These are phyloP conservation scores for Argyrosomus regius DNA, from an alignment of 2,797 vertebrate genomes.

Conservation along the genomic window DNA sequence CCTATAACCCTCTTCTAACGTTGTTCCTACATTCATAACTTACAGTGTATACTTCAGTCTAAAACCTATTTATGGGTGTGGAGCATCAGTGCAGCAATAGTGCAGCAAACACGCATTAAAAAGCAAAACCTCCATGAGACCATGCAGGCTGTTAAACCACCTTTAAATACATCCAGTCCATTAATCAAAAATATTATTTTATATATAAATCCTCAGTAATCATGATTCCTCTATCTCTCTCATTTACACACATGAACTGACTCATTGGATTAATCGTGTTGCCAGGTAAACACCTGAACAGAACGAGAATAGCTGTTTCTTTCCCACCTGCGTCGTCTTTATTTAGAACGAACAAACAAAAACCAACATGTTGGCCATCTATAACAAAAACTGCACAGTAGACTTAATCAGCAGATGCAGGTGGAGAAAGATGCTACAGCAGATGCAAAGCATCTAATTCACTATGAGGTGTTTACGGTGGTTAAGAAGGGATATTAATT, in stretches of 20 bases:
- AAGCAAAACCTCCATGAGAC: not conserved
- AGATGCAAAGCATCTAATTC: not conserved
- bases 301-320: not conserved
- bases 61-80: constrained; percentile 4
- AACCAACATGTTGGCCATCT: not conserved
- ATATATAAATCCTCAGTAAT: not conserved
- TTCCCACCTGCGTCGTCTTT: constrained; percentile 25
- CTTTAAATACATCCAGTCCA: not conserved
- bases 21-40: not conserved
- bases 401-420: constrained; percentile 32
- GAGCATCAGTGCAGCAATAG: constrained; percentile 35
- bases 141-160: not conserved
- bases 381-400: constrained; percentile 6
- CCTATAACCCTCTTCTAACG: not conserved
- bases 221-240: not conserved
- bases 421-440: constrained; percentile 11
- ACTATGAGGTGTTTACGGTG: not conserved
- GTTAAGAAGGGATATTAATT: not conserved
- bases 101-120: constrained; percentile 19
- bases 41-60: not conserved
- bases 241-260: not conserved
- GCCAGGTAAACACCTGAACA: not conserved
- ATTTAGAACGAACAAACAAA: constrained; percentile 23
- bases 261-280: not conserved
- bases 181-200: not conserved